A percentile compares a stretch with the other conserved stretches of the same genome.
These are phyloP conservation scores for Drosophila vallismaia DNA, from an alignment of 2,888 invertebrate species.

Conservation along the genomic window DNA sequence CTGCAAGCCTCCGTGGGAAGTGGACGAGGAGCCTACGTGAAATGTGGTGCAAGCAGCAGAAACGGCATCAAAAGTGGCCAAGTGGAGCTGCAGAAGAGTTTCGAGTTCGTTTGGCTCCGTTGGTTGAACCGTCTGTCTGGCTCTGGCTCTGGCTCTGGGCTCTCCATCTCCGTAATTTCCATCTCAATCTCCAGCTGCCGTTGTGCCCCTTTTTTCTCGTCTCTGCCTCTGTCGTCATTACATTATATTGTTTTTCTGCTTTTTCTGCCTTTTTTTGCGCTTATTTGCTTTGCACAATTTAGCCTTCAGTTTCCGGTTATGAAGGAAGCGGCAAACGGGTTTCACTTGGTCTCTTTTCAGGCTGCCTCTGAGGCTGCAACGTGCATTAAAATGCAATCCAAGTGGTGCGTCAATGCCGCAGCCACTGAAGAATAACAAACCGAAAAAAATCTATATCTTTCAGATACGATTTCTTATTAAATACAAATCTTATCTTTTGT, in stretches of 20 bases:
- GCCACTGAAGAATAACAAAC: background rate
- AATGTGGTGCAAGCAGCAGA: conserved; percentile 9
- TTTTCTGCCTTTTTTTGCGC: conserved; percentile 51
- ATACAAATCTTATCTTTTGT: no score
- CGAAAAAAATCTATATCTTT: no score
- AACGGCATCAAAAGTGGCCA: conserved; percentile 25
- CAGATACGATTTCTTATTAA: no score
- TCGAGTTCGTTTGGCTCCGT: conserved; percentile 42
- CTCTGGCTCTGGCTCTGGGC: background rate
- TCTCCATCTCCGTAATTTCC: conserved; percentile 14
- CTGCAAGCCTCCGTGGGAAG: conserved; percentile 29
- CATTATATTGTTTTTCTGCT: conserved; percentile 40
- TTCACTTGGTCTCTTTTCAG: conserved; percentile 35
- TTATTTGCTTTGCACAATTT: conserved; percentile 55
- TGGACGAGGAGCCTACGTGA: conserved; percentile 40
- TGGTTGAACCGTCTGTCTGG: conserved; percentile 39
- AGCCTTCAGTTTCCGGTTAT: conserved; percentile 80
- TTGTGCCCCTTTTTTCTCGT: conserved; percentile 20
- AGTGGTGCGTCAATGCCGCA: conserved; percentile 67
- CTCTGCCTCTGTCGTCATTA: conserved; percentile 37
- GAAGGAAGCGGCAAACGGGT: conserved; percentile 72
- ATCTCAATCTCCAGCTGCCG: conserved; percentile 32
- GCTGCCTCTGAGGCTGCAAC: conserved; percentile 59
- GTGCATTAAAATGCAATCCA: conserved; percentile 68
- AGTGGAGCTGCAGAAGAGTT: conserved; percentile 29